phyloP scores from a whole-genome alignment of 2,888 invertebrate genomes.

The Anoncus sp. region DNA sequence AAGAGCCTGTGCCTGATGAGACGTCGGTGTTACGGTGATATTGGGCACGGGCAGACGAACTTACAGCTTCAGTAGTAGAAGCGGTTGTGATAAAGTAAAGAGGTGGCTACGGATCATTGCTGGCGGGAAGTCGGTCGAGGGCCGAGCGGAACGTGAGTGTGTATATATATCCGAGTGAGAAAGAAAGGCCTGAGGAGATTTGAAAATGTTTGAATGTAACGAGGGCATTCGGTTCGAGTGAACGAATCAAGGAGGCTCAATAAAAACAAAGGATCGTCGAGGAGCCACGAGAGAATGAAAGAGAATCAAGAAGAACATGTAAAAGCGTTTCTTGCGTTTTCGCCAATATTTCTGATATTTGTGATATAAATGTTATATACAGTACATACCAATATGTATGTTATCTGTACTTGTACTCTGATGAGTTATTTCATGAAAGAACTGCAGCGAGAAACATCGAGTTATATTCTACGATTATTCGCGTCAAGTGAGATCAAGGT shows the following conservation, averaged over 20 bases:
- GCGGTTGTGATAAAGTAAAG: slow-evolving; percentile 10
- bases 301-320: slow-evolving; percentile 20
- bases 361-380: slow-evolving; percentile 15
- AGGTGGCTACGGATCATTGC: slow-evolving; percentile 32
- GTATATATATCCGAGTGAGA: slow-evolving; percentile 52
- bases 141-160: slow-evolving; percentile 41
- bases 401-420: background rate
- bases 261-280: slow-evolving; percentile 31
- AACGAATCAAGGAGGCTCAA: slow-evolving; percentile 24
- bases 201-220: slow-evolving; percentile 32
- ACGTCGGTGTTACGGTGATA: slow-evolving; percentile 39
- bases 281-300: slow-evolving; percentile 14
- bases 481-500: slow-evolving; percentile 1
- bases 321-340: slow-evolving; percentile 6
- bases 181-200: slow-evolving; percentile 44
- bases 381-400: slow-evolving; percentile 8
- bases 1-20: slow-evolving; percentile 17
- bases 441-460: slow-evolving; percentile 5
- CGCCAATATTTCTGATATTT: slow-evolving; percentile 10
- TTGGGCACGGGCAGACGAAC: slow-evolving; percentile 22
- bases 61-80: slow-evolving; percentile 20
- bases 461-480: background rate
- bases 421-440: slow-evolving; percentile 12
- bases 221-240: slow-evolving; percentile 51
- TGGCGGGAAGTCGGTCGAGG: slow-evolving; percentile 59